A percentile compares a stretch with the other conserved stretches of the same genome.
Evolutionary conservation across 1,140 invertebrate species (phyloP).

Genomic region (Riptortus pedestris): DNA sequence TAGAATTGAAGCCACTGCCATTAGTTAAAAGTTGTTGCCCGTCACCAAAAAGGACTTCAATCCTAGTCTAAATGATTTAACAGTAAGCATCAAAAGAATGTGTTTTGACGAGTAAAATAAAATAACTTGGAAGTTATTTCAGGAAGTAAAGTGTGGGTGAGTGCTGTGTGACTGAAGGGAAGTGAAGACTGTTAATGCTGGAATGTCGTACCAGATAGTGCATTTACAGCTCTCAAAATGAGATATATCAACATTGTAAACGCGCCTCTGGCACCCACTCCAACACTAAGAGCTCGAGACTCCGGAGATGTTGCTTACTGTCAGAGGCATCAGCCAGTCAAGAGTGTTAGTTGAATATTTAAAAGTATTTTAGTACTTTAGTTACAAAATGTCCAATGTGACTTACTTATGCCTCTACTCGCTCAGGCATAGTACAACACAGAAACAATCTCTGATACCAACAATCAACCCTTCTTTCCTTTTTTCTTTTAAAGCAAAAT

Average conservation of each 20-base stretch:
- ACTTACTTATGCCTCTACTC: constrained; percentile 5
- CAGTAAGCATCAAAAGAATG: constrained; percentile 5
- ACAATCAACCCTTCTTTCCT: background rate
- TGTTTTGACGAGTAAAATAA: background rate
- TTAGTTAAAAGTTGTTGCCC: background rate
- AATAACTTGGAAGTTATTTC: constrained; percentile 8
- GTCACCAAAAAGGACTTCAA: background rate
- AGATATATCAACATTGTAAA: constrained; percentile 22
- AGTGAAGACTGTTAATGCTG: constrained; percentile 22
- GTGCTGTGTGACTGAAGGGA: constrained; percentile 15
- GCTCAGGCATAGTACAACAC: background rate
- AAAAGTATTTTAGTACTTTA: constrained; percentile 4
- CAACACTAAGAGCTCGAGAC: constrained; percentile 16
- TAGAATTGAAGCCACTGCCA: constrained; percentile 1
- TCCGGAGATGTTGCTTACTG: constrained; percentile 11
- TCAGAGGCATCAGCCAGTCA: constrained; percentile 17
- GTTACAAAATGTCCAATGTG: background rate
- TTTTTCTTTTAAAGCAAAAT: no score
- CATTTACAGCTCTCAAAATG: constrained; percentile 21
- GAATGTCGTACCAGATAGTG: constrained; percentile 27
- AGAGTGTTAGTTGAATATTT: constrained; percentile 8
- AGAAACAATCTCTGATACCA: background rate
- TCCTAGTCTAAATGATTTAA: background rate
- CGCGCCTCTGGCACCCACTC: constrained; percentile 25
- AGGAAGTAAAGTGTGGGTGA: constrained; percentile 17